Conservation (phyloP, 2,797 vertebrate genomes). For the Anas bernieri region DNA sequence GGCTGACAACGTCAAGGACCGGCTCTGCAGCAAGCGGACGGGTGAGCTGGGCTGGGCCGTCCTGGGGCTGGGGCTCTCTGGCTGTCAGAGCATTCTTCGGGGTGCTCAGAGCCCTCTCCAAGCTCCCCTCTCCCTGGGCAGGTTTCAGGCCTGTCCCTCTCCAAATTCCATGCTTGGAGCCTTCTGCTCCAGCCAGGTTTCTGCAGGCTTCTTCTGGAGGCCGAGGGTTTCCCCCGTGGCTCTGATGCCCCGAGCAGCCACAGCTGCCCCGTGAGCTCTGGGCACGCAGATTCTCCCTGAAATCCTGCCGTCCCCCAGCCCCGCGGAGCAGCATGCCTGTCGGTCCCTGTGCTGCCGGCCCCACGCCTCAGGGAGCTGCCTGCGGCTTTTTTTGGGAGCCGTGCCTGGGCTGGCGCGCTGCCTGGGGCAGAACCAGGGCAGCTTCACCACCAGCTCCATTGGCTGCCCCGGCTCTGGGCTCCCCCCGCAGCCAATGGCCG, state of each 20-base stretch:
- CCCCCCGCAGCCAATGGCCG: neutral
- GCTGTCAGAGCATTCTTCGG: neutral
- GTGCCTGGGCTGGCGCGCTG: fast-evolving
- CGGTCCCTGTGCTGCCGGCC: neutral
- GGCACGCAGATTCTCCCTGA: fast-evolving
- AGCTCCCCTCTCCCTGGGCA: neutral
- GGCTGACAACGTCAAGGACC: conserved; percentile 93
- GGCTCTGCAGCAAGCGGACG: conserved; percentile 94
- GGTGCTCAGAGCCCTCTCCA: neutral
- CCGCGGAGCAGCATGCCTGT: fast-evolving
- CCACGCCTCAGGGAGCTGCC: neutral
- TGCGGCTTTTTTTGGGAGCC: neutral
- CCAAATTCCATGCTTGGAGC: neutral
- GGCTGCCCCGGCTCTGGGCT: neutral
- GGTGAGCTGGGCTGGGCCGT: conserved; percentile 73
- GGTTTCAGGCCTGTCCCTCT: neutral
- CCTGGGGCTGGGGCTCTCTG: fast-evolving
- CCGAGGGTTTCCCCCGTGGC: neutral
- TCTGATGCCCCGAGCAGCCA: fast-evolving
- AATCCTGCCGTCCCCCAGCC: fast-evolving
- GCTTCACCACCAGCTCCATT: neutral
- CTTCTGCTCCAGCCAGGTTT: neutral
- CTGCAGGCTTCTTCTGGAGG: no score
- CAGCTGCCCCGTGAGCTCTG: fast-evolving
- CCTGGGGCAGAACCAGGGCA: neutral